phyloP scores from a whole-genome alignment of 2,797 vertebrate species.

The Benthosema pterotum region DNA sequence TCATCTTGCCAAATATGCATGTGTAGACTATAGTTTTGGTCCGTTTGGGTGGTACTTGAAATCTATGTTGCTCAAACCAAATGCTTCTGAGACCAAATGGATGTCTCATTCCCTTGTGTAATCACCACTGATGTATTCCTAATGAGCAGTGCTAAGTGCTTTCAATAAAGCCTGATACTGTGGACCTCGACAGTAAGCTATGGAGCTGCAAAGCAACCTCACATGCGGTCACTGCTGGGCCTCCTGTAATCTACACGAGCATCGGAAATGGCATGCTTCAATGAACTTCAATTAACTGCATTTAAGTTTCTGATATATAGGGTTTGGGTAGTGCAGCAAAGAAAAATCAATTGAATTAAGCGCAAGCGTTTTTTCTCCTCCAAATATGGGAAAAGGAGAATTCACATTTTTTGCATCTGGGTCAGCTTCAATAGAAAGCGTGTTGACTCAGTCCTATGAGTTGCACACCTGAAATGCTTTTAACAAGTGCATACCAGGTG shows the following conservation, averaged over 20 bases:
- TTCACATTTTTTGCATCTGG: no score
- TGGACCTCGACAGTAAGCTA: constrained; percentile 19
- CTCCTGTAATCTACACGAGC: constrained; percentile 14
- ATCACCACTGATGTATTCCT: constrained; percentile 27
- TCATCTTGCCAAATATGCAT: not conserved
- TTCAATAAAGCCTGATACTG: constrained; percentile 42
- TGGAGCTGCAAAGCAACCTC: not conserved
- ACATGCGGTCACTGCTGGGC: constrained; percentile 14
- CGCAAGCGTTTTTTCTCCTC: no score
- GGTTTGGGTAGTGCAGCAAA: not conserved
- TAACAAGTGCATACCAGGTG: no score
- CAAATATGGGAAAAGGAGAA: no score
- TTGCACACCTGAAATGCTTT: no score
- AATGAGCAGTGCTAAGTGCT: constrained; percentile 62
- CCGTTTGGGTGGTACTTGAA: not conserved
- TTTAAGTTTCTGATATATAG: not conserved
- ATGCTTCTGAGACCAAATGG: constrained; percentile 31
- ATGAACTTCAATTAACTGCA: constrained; percentile 6
- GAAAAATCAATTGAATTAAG: no score
- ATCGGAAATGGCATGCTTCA: not conserved
- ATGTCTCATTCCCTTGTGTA: constrained; percentile 29
- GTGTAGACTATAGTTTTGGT: not conserved
- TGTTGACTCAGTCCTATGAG: no score
- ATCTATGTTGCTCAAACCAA: constrained; percentile 24
- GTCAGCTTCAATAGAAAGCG: no score